These are phyloP conservation scores for Smittia sp. DNA, from an alignment of 2,888 invertebrate species.

Conservation along the genomic window DNA sequence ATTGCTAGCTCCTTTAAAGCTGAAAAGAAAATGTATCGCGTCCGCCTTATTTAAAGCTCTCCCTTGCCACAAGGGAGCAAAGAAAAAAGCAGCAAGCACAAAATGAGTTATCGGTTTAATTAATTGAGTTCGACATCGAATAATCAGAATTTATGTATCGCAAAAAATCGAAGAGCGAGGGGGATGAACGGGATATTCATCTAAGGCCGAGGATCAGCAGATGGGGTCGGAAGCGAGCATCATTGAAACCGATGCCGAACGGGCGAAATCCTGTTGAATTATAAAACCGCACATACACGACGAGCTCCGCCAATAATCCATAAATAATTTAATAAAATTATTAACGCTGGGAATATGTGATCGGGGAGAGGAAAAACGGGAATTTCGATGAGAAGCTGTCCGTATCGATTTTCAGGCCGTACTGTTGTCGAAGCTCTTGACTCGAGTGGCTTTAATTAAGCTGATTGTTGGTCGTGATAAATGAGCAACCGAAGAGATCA, in stretches of 20 bases:
- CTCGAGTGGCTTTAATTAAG: too few relatives aligned
- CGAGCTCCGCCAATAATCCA: background rate
- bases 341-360: background rate
- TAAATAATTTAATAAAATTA: slow-evolving; percentile 1
- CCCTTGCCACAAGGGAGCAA: too few relatives aligned
- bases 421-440: too few relatives aligned
- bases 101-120: slow-evolving; percentile 33
- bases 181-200: background rate
- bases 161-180: background rate
- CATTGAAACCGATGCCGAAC: background rate
- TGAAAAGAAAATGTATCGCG: too few relatives aligned
- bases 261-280: background rate
- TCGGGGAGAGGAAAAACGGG: background rate
- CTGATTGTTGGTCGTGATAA: too few relatives aligned
- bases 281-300: background rate
- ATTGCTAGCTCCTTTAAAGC: too few relatives aligned
- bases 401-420: background rate
- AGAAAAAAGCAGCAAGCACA: slow-evolving; percentile 17
- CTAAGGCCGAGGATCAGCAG: too few relatives aligned
- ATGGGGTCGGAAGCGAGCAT: background rate
- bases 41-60: background rate
- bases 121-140: slow-evolving; percentile 35
- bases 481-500: too few relatives aligned
- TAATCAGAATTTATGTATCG: background rate
- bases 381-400: background rate